A percentile compares a stretch with the other conserved stretches of the same genome.
phyloP scores from a whole-genome alignment of 2,113 vertebrate genomes.

The Barbus barbus region DNA sequence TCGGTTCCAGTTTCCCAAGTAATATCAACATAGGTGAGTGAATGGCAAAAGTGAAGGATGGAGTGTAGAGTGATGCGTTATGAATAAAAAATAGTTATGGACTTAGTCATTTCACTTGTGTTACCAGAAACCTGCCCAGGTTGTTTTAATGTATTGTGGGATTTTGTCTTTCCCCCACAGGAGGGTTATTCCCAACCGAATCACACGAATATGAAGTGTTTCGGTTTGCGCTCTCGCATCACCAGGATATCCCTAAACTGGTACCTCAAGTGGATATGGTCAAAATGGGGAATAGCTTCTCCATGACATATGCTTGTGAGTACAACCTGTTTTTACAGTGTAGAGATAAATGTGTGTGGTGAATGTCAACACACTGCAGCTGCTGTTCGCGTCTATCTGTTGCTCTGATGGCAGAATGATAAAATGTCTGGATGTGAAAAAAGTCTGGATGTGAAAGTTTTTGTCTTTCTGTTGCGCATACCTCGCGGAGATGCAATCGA shows the following conservation, averaged over 20 bases:
- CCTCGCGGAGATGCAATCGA: not conserved
- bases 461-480: slow-evolving; percentile 40
- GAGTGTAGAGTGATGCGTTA: not conserved
- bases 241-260: slow-evolving; percentile 97
- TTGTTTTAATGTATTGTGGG: not conserved
- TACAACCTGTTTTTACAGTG: slow-evolving; percentile 58
- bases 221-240: slow-evolving; percentile 93
- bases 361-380: not conserved
- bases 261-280: slow-evolving; percentile 99
- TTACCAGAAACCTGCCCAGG: not conserved
- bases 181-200: slow-evolving; percentile 93
- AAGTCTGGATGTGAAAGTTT: slow-evolving; percentile 36
- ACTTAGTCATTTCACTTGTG: not conserved
- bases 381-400: slow-evolving; percentile 6
- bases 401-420: slow-evolving; percentile 1
- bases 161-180: slow-evolving; percentile 70
- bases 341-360: not conserved
- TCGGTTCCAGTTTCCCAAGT: slow-evolving; percentile 99
- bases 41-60: not conserved
- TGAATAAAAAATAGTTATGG: not conserved
- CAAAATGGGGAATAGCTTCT: slow-evolving; percentile 97
- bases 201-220: slow-evolving; percentile 99
- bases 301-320: slow-evolving; percentile 99
- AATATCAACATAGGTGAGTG: slow-evolving; percentile 98
- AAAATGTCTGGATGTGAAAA: slow-evolving; percentile 25